Evolutionary conservation across 2,113 vertebrate genomes (phyloP).

Genomic region (Caretta caretta): DNA sequence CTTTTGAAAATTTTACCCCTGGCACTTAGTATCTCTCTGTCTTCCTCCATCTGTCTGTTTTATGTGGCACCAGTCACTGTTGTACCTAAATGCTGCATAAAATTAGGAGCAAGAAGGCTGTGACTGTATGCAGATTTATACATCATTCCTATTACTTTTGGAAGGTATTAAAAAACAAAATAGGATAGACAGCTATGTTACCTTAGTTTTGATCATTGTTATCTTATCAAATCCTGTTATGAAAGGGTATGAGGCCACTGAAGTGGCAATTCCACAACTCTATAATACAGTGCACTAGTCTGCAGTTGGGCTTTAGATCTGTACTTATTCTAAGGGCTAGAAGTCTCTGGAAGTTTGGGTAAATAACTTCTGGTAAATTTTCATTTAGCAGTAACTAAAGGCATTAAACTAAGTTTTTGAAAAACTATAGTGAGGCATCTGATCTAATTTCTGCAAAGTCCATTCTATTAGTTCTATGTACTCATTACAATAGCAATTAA

Average conservation of each 20-base stretch:
- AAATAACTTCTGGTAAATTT: background rate
- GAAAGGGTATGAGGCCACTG: accelerated
- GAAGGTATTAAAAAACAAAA: background rate
- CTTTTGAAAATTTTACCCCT: background rate
- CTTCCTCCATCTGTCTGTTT: background rate
- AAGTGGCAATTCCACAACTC: background rate
- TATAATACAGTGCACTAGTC: background rate
- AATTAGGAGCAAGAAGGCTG: background rate
- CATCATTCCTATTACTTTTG: background rate
- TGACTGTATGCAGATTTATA: accelerated
- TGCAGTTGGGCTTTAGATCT: background rate
- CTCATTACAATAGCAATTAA: background rate
- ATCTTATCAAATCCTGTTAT: background rate
- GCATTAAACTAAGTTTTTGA: background rate
- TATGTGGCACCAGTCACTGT: background rate
- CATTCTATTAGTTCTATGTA: background rate
- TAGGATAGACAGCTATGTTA: background rate
- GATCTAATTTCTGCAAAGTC: background rate
- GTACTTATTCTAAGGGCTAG: background rate
- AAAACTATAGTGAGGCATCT: background rate
- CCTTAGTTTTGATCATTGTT: background rate
- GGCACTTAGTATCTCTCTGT: background rate
- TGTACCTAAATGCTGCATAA: background rate
- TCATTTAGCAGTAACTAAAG: constrained; percentile 9
- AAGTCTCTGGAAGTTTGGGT: background rate